These are phyloP conservation scores for Crotalus viridis DNA, from an alignment of 2,113 vertebrate species.

Conservation along the genomic window DNA sequence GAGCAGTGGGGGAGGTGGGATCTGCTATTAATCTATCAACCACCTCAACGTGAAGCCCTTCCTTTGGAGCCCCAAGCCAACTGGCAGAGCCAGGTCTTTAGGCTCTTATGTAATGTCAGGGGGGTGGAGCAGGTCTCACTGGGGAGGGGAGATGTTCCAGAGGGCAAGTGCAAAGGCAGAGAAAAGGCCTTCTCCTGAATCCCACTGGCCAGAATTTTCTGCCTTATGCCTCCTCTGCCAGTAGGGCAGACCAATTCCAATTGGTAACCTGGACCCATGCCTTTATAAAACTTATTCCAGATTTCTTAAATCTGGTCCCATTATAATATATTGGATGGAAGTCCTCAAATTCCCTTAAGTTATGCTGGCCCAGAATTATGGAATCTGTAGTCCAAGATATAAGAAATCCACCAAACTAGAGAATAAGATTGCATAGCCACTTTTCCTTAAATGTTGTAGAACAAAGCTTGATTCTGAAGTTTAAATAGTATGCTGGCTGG, in stretches of 20 bases:
- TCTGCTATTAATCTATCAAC: too few species aligned
- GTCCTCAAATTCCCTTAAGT: neutral
- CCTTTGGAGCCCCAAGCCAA: neutral
- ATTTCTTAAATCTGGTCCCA: neutral
- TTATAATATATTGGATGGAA: neutral
- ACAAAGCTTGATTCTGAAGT: neutral
- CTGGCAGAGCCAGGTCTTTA: neutral
- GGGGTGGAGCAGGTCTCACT: neutral
- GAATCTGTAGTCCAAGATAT: neutral
- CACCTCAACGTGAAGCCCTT: neutral
- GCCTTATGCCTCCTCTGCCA: neutral
- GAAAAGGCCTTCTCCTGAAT: neutral
- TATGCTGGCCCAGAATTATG: neutral
- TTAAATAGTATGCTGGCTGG: neutral
- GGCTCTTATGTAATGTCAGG: neutral
- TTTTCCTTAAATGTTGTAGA: neutral
- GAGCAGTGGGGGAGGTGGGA: neutral
- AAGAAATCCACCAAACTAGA: neutral
- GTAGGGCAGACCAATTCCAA: neutral
- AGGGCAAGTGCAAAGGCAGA: neutral
- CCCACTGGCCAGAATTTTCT: neutral
- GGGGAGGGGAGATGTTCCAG: neutral
- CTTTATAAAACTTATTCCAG: neutral
- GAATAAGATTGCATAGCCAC: neutral
- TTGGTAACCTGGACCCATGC: neutral